Evolutionary conservation across 2,888 invertebrate genomes (phyloP).

Genomic region (Troides oblongomaculatus): DNA sequence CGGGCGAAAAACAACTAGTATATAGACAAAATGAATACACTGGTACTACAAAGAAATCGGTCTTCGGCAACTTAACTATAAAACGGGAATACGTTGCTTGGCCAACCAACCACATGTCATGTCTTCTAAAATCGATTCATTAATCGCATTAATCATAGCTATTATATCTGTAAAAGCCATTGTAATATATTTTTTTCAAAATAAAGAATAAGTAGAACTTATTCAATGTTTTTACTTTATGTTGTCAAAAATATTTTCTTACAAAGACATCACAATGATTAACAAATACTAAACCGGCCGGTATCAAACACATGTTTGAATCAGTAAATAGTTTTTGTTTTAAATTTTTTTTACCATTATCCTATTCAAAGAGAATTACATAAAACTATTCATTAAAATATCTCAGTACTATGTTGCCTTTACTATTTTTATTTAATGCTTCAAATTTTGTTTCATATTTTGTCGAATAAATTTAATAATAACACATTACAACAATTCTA

Average conservation of each 20-base stretch:
- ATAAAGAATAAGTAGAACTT: not conserved
- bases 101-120: conserved; percentile 52
- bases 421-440: too few relatives aligned
- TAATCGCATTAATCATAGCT: conserved; percentile 57
- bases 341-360: too few relatives aligned
- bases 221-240: not conserved
- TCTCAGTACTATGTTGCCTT: too few relatives aligned
- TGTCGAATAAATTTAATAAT: too few relatives aligned
- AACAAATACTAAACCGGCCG: not conserved
- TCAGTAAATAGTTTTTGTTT: not conserved
- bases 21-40: too few relatives aligned
- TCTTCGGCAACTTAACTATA: not conserved
- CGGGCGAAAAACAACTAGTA: too few relatives aligned
- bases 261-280: not conserved
- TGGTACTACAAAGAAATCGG: not conserved
- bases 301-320: not conserved
- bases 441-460: too few relatives aligned
- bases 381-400: too few relatives aligned
- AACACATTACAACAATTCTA: too few relatives aligned
- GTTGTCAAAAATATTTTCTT: not conserved
- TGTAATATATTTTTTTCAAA: conserved; percentile 12
- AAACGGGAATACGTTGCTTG: not conserved
- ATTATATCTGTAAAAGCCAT: conserved; percentile 52
- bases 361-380: too few relatives aligned
- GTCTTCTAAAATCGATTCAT: conserved; percentile 61